These are phyloP conservation scores for Drosophila formosana DNA, from an alignment of 2,888 invertebrate genomes.

Conservation along the genomic window DNA sequence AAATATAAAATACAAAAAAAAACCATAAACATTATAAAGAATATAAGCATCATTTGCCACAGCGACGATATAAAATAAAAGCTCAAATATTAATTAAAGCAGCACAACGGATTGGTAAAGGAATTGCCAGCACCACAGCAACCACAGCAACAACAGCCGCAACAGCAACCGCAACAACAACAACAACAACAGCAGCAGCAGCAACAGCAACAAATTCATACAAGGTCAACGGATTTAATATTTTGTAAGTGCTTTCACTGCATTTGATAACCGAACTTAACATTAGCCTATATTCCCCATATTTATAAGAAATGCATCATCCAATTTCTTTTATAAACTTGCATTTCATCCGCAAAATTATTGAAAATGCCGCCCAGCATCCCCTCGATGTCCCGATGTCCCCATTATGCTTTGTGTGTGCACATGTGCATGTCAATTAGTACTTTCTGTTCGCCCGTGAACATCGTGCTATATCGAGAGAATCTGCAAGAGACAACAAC, in stretches of 20 bases:
- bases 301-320: slow-evolving; percentile 21
- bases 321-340: slow-evolving; percentile 13
- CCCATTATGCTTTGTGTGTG: slow-evolving; percentile 22
- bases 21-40: slow-evolving; percentile 53
- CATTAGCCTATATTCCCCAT: slow-evolving; percentile 10
- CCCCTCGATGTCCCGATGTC: not conserved
- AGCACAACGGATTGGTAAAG: slow-evolving; percentile 43
- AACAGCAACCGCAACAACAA: slow-evolving; percentile 35
- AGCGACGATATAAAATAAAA: slow-evolving; percentile 20
- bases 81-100: slow-evolving; percentile 45
- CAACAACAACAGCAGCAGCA: slow-evolving; percentile 40
- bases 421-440: slow-evolving; percentile 80
- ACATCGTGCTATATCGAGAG: slow-evolving; percentile 38
- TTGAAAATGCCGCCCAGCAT: slow-evolving; percentile 45
- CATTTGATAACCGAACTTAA: slow-evolving; percentile 7
- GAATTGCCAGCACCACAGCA: slow-evolving; percentile 34
- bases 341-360: slow-evolving; percentile 40
- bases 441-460: slow-evolving; percentile 43
- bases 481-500: not conserved
- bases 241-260: slow-evolving; percentile 76
- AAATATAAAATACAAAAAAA: slow-evolving; percentile 23
- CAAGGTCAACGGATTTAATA: slow-evolving; percentile 83
- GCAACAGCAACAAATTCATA: slow-evolving; percentile 64
- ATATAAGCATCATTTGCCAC: slow-evolving; percentile 35
- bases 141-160: slow-evolving; percentile 33